Evolutionary conservation across 1,140 invertebrate genomes (phyloP), one percentile per base, ranked within the genome.

Genomic region (Rhagoletis zephyria): DNA sequence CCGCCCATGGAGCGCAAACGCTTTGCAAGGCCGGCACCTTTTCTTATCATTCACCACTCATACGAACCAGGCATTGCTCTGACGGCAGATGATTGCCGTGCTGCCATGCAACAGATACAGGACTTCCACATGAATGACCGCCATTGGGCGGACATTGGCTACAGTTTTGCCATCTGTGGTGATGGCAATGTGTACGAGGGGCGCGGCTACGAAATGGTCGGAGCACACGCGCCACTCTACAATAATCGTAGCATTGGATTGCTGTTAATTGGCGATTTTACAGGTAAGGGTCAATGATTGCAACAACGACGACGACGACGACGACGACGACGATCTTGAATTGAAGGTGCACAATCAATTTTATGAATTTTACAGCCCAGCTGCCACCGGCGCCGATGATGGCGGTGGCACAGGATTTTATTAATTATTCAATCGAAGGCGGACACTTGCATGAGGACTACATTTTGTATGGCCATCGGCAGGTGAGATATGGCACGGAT

Each of bases 21-120:
- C 1, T 92, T 96, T 89, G 63, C 86, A 2, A 93, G 92, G 16
- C 95, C 96, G 3, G 95, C 96, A 1, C 94, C 95, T 65, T 96
- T 95, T 86, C 95, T 96, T 1, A 95, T 97, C 64, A 95, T 96
- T 86, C 96, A 96, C 93, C 96, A 97, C 89, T 95, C 95, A 92
- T 97, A 12, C 95, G 96, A 88, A 0, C 94, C 94, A 3, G 88
- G 90, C 2, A 96, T 96, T 89, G 89, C 91, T 19, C 87, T 19
- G 6, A 94, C 89, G 89, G 74, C 87, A 9, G 86, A 88, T 0
- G 91, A 94, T 63, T 95, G 94, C 88, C 89, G 89, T 2, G 70
- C 89, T 59, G 93, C 94, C 12, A 94, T 95, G 94, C 90, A 92
- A 51, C 88, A 65, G 64, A 94, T 95, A 93, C 95, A 95, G 88